Evolutionary conservation across 2,797 vertebrate genomes (phyloP), one percentile per base, ranked within the genome.

Genomic region (Podarcis lilfordi): DNA sequence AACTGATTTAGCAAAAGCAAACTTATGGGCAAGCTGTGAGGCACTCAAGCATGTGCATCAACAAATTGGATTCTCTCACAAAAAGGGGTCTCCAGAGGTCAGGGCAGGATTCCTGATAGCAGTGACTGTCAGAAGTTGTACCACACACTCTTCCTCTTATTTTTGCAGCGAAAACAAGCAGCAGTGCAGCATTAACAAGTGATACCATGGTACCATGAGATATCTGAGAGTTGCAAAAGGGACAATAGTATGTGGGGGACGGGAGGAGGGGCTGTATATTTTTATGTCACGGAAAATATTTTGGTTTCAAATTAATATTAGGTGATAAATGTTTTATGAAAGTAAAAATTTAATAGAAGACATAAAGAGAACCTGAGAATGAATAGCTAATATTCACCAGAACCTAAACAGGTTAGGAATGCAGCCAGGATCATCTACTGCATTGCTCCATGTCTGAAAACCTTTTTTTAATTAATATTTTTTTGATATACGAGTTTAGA

Each of bases 1-100:
- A 82, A 90, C 86, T 85, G 88, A 92, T 55, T 85, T 82, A 92
- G 91, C 84, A 93, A 91, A 91, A 80, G 37, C 85, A 91, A 91
- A 84, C 71, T 21, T 90, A 77, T 92, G 81, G 87, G 79, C 89
- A 89, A 92, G 88, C 15, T 64, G 55, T 71, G 25, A 25, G 32
- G 8, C 32, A 91, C 83, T 80, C 15, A 40, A 83, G 37, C 8
- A 92, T 79, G 59, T 50, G 89, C 4, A 84, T 79, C 75, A 78
- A 72, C 1, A 71, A 88, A 40, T 66, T 91, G 13, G 85, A 82
- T 80, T 77, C 37, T 61, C 86, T 89, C 17, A 79, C 89, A 78
- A 80, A 68, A 91, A 82, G 13, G 7, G 40, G 69, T 85, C 61
- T 91, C 59, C 37, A 90, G 82, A 76, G 5, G 76, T 35, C 25